phyloP scores from a whole-genome alignment of 2,797 vertebrate genomes.

The Morus bassanus region DNA sequence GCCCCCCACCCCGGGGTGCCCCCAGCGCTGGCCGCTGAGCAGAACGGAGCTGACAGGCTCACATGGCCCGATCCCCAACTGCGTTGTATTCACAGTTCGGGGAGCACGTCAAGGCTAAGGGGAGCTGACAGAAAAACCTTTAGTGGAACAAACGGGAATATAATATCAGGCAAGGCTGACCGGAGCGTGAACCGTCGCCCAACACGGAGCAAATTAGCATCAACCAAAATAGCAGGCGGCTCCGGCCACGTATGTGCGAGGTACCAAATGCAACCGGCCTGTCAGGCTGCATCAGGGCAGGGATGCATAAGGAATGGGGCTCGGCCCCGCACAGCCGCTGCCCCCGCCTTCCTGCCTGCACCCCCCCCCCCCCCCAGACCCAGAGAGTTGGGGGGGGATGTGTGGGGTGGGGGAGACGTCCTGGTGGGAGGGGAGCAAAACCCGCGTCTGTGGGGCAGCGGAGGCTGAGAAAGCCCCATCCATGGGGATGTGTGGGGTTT shows the following conservation, averaged over 20 bases:
- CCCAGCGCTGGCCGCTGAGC: neutral
- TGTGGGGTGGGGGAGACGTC: too few species aligned
- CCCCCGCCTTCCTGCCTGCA: neutral
- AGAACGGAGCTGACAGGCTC: neutral
- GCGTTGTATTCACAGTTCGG: conserved; percentile 88
- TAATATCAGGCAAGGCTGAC: conserved; percentile 92
- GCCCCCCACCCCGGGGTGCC: neutral
- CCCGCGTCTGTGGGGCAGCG: neutral
- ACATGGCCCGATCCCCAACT: neutral
- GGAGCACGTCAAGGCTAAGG: conserved; percentile 77
- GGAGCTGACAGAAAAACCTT: conserved; percentile 86
- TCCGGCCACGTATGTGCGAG: conserved; percentile 75
- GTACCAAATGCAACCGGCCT: conserved; percentile 34
- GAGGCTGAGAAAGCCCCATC: neutral
- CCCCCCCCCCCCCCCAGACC: neutral
- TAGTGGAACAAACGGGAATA: conserved; percentile 87
- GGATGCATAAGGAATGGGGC: conserved; percentile 62
- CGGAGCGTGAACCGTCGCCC: conserved; percentile 85
- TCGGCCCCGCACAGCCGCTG: neutral
- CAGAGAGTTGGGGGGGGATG: neutral
- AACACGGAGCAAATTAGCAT: conserved; percentile 91
- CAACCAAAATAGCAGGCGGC: conserved; percentile 79
- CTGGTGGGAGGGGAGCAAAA: too few species aligned
- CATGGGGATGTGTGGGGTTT: too few species aligned
- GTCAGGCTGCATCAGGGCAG: conserved; percentile 75